Evolutionary conservation across 2,113 vertebrate species (phyloP).

Genomic region (Anolis sagrei): DNA sequence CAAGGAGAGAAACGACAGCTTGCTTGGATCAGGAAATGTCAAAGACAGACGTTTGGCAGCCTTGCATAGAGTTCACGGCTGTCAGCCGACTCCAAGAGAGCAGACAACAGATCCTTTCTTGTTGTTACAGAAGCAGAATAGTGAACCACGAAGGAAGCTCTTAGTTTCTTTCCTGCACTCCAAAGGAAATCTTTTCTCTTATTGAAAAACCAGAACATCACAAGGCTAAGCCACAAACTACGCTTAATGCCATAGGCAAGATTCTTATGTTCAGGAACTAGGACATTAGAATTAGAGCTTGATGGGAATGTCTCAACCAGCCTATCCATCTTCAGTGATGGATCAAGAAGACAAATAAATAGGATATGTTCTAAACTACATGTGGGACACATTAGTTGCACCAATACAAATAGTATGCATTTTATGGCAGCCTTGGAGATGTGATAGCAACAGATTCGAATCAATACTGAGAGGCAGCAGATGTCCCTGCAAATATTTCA

Average conservation of each 20-base stretch:
- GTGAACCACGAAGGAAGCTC: slow-evolving; percentile 18
- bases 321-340: not conserved
- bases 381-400: not conserved
- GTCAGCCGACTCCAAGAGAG: slow-evolving; percentile 38
- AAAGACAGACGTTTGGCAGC: slow-evolving; percentile 65
- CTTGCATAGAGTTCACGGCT: slow-evolving; percentile 55
- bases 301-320: not conserved
- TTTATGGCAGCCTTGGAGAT: not conserved
- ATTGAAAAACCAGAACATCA: not conserved
- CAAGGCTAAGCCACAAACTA: not conserved
- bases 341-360: not conserved
- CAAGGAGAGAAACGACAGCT: slow-evolving; percentile 57
- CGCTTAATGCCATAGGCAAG: not conserved
- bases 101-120: slow-evolving; percentile 23
- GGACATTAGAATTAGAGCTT: not conserved
- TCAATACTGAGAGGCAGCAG: too few species aligned
- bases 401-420: not conserved
- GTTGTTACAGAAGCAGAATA: slow-evolving; percentile 48
- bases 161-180: slow-evolving; percentile 15
- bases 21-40: slow-evolving; percentile 60
- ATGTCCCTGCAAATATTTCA: too few species aligned
- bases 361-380: not conserved
- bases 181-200: slow-evolving; percentile 23
- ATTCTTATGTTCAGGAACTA: not conserved
- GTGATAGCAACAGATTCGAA: too few species aligned